phyloP scores from a whole-genome alignment of 2,113 vertebrate species.

The Cnemophilus loriae region DNA sequence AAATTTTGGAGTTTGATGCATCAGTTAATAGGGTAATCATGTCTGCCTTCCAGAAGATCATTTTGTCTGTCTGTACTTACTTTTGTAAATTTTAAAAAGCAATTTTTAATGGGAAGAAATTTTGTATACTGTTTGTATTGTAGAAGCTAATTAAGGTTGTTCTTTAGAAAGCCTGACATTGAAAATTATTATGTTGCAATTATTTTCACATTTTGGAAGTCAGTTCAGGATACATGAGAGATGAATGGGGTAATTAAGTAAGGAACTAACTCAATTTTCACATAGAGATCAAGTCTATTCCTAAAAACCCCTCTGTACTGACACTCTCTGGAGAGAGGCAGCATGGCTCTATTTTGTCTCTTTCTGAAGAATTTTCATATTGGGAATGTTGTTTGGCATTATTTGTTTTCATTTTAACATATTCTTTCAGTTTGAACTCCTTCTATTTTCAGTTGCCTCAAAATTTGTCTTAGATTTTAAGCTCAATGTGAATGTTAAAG shows the following conservation, averaged over 20 bases:
- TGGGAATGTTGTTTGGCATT: background rate
- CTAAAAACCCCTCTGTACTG: background rate
- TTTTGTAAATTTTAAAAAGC: background rate
- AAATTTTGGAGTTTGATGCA: background rate
- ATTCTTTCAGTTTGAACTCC: background rate
- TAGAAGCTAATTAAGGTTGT: background rate
- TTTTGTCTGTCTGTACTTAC: background rate
- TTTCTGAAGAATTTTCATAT: background rate
- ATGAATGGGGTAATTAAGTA: background rate
- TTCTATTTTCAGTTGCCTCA: background rate
- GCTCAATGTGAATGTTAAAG: fast-evolving
- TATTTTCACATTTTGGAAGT: background rate
- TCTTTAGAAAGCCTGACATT: background rate
- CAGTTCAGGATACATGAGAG: background rate
- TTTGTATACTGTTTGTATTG: background rate
- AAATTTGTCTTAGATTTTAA: background rate
- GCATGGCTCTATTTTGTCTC: background rate
- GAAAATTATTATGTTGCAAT: background rate
- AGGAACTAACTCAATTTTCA: background rate
- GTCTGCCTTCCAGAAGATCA: background rate
- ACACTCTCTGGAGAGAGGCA: background rate
- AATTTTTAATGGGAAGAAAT: background rate
- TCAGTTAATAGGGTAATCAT: background rate
- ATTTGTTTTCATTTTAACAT: background rate
- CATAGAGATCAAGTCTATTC: background rate